A percentile compares a stretch with the other conserved stretches of the same genome.
Evolutionary conservation across 2,797 vertebrate species (phyloP).

Genomic region (Anomalospiza imberbis): DNA sequence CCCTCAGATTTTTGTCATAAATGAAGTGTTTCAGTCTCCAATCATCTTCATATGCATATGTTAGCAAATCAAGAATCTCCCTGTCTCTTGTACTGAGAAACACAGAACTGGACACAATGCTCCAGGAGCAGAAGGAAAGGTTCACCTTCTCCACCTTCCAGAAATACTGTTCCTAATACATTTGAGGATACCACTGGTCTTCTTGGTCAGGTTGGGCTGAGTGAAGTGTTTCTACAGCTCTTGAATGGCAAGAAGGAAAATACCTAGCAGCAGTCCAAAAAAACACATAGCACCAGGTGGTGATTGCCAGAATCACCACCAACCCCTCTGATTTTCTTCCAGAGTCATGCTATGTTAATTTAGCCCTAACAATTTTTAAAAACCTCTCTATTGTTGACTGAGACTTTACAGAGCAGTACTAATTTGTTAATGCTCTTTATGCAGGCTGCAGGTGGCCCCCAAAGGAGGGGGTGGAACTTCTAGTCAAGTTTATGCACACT

Average conservation of each 20-base stretch:
- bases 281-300: background rate
- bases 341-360: background rate
- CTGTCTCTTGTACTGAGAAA: background rate
- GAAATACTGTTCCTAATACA: background rate
- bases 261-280: background rate
- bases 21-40: background rate
- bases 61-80: background rate
- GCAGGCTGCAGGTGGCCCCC: background rate
- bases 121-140: background rate
- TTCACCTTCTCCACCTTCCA: background rate
- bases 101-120: background rate
- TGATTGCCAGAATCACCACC: background rate
- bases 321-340: background rate
- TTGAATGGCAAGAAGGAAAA: background rate
- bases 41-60: rapidly evolving
- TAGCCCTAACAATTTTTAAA: background rate
- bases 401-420: background rate
- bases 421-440: background rate
- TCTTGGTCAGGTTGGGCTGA: background rate
- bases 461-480: background rate
- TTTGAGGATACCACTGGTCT: background rate
- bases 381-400: background rate
- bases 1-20: background rate
- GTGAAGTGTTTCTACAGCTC: background rate
- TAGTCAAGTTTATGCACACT: rapidly evolving